Evolutionary conservation across 1,140 invertebrate species (phyloP).

Genomic region (Trinorchestia longiramus): DNA sequence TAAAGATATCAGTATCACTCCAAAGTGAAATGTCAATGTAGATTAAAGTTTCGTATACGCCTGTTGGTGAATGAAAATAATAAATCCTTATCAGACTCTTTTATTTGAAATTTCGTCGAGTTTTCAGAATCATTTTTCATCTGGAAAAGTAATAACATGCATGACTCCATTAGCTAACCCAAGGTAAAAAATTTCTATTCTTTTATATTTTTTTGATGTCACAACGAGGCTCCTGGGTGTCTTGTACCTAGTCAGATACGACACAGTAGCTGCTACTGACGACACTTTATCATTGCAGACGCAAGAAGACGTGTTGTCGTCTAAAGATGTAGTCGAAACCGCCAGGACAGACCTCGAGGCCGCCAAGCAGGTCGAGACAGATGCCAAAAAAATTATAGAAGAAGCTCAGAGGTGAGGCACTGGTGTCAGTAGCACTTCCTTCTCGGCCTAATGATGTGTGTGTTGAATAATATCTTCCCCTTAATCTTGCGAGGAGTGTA

Average conservation of each 20-base stretch:
- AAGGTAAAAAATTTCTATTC: too few relatives aligned
- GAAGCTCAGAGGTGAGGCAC: not conserved
- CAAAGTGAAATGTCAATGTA: too few relatives aligned
- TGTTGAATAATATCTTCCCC: not conserved
- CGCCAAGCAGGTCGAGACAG: slow-evolving; percentile 61
- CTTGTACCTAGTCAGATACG: not conserved
- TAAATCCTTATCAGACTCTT: too few relatives aligned
- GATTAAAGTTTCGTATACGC: too few relatives aligned
- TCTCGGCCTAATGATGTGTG: not conserved
- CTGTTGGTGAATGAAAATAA: too few relatives aligned
- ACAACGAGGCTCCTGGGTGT: not conserved
- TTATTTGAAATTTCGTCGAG: too few relatives aligned
- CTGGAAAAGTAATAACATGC: too few relatives aligned
- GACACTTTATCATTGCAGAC: slow-evolving; percentile 44
- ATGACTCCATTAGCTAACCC: too few relatives aligned
- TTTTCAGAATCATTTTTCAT: too few relatives aligned
- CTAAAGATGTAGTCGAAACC: slow-evolving; percentile 59
- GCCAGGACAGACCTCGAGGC: slow-evolving; percentile 59
- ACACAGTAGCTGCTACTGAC: not conserved
- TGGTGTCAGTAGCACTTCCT: not conserved
- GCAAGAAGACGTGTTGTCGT: slow-evolving; percentile 59
- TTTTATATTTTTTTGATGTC: too few relatives aligned
- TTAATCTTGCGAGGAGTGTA: not conserved
- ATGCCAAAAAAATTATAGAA: slow-evolving; percentile 61
- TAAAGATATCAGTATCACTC: too few relatives aligned